Evolutionary conservation across 2,888 invertebrate species (phyloP).

Genomic region (Drosophila neotestacea): DNA sequence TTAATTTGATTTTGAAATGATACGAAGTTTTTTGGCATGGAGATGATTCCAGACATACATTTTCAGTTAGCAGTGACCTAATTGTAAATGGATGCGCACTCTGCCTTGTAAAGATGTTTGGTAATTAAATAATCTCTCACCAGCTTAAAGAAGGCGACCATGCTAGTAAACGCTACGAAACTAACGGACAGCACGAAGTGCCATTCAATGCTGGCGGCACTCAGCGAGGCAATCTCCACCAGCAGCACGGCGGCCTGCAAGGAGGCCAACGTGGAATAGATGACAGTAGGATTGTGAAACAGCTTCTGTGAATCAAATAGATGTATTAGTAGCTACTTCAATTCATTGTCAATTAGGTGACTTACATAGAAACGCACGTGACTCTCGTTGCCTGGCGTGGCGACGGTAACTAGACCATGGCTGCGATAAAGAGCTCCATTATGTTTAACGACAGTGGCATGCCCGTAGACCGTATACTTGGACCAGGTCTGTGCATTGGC

Average conservation of each 20-base stretch:
- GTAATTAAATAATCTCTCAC: constrained; percentile 94
- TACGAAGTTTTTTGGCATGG: constrained; percentile 12
- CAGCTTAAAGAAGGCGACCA: constrained; percentile 95
- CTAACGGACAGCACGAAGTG: constrained; percentile 95
- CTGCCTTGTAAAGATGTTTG: constrained; percentile 90
- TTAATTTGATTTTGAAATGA: constrained; percentile 5
- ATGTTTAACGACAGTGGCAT: constrained; percentile 91
- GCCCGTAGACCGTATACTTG: constrained; percentile 89
- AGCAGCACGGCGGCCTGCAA: constrained; percentile 90
- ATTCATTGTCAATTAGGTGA: constrained; percentile 51
- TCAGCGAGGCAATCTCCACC: constrained; percentile 91
- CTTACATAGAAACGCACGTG: constrained; percentile 95
- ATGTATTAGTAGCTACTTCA: background rate
- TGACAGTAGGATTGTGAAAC: constrained; percentile 93
- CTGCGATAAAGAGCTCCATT: constrained; percentile 91
- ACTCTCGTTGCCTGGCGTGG: constrained; percentile 93
- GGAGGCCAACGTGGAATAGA: constrained; percentile 90
- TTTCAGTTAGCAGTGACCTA: constrained; percentile 8
- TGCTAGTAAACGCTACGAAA: constrained; percentile 94
- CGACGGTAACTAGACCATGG: constrained; percentile 92
- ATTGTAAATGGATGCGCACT: constrained; percentile 63
- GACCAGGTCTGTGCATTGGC: constrained; percentile 86
- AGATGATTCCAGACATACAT: background rate
- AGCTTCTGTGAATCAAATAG: constrained; percentile 89
- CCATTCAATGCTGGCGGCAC: constrained; percentile 94